Percentiles rank a stretch among this genome's conserved stretches.
These are phyloP conservation scores for Sinopyrophorus schimmeli DNA, from an alignment of 2,888 invertebrate genomes.

Conservation along the genomic window DNA sequence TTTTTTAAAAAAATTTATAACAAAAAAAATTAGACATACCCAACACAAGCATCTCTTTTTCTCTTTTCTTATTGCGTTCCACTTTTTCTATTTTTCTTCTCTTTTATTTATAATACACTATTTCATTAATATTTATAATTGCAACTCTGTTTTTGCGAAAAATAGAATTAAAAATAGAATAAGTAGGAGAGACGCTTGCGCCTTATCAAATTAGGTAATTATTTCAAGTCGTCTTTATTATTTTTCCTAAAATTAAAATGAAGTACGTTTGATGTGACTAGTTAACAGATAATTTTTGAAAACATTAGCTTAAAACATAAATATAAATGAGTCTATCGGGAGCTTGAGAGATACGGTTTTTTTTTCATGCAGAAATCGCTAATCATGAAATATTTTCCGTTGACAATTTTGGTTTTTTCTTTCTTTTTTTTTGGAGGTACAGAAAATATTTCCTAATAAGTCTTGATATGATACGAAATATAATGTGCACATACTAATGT, in stretches of 20 bases:
- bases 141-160: background rate
- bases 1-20: no score
- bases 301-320: no score
- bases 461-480: constrained; percentile 44
- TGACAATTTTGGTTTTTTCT: constrained; percentile 5
- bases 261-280: constrained; percentile 53
- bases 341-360: no score
- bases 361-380: background rate
- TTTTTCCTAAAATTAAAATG: no score
- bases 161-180: background rate
- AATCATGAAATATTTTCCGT: no score
- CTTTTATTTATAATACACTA: background rate
- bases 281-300: constrained; percentile 43
- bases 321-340: no score
- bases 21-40: no score
- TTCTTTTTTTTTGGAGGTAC: constrained; percentile 1
- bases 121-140: no score
- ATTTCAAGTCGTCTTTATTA: no score
- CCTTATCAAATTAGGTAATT: no score
- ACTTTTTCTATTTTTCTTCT: background rate
- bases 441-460: constrained; percentile 11
- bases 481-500: constrained; percentile 40
- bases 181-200: background rate
- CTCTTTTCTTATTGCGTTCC: no score
- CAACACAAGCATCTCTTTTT: no score